phyloP scores from a whole-genome alignment of 2,113 vertebrate genomes.

The Aramus guarauna region DNA sequence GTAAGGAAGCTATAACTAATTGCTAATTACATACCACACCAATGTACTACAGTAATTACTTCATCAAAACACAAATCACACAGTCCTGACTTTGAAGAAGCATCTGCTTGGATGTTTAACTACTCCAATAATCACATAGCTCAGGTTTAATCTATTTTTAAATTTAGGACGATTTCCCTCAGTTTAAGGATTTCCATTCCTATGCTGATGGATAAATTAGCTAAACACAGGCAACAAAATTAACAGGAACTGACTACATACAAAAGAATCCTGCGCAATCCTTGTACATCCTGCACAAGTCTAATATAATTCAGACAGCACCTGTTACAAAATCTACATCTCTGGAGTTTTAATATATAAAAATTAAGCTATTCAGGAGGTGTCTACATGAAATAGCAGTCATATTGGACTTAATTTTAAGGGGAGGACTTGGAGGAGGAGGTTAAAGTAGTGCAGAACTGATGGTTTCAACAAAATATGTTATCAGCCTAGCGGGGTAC shows the following conservation, averaged over 20 bases:
- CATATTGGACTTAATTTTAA: neutral
- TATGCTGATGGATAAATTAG: neutral
- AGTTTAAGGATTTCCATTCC: slow-evolving; percentile 14
- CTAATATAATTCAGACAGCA: neutral
- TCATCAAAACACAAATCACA: slow-evolving; percentile 54
- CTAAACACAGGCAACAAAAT: neutral
- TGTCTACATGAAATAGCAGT: neutral
- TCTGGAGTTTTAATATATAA: neutral
- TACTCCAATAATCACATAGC: neutral
- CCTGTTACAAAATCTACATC: neutral
- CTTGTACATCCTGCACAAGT: neutral
- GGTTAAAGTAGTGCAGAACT: neutral
- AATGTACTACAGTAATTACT: slow-evolving; percentile 36
- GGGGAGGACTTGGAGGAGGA: neutral
- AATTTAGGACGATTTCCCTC: neutral
- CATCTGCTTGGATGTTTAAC: slow-evolving; percentile 8
- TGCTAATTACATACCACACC: slow-evolving; percentile 36
- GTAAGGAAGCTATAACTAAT: slow-evolving; percentile 46
- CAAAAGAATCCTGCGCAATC: neutral
- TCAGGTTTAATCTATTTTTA: slow-evolving; percentile 6
- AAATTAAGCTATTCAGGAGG: neutral
- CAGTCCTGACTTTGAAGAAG: slow-evolving; percentile 28
- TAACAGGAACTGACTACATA: neutral
- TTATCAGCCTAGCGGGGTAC: neutral
- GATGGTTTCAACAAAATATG: fast-evolving